Conservation (phyloP, 2,797 vertebrate genomes). For the Onychomys leucogaster region DNA sequence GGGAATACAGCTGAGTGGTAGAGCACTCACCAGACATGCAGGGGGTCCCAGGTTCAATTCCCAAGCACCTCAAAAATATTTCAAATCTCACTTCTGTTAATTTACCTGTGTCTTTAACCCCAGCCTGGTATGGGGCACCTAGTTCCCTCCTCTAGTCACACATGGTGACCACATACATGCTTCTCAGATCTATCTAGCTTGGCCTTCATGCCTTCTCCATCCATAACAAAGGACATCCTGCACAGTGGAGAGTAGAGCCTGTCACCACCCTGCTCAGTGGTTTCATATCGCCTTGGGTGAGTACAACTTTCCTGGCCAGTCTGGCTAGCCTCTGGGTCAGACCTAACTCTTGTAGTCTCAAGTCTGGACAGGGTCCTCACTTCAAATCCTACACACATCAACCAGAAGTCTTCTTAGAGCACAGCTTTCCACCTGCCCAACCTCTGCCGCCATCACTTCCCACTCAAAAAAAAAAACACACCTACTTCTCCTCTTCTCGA, state of each 20-base stretch:
- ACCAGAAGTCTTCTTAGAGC: background rate
- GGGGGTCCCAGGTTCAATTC: background rate
- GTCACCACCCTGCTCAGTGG: constrained; percentile 11
- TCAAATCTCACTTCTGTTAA: background rate
- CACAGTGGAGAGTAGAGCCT: background rate
- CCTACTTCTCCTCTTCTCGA: background rate
- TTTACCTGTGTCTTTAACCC: background rate
- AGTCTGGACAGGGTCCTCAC: background rate
- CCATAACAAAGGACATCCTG: background rate
- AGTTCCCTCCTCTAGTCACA: background rate
- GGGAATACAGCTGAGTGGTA: background rate
- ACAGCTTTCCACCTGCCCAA: background rate
- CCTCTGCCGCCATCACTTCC: background rate
- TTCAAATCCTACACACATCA: background rate
- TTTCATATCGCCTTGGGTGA: constrained; percentile 53
- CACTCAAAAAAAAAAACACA: background rate
- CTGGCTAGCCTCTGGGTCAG: background rate
- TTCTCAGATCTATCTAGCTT: background rate
- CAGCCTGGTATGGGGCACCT: fast-evolving
- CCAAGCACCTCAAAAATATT: background rate
- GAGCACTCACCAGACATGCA: background rate
- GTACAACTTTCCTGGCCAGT: background rate
- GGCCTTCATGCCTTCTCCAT: background rate
- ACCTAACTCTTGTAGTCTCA: background rate
- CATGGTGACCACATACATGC: fast-evolving